Evolutionary conservation across 2,113 vertebrate genomes (phyloP).

Genomic region (Cairina moschata): DNA sequence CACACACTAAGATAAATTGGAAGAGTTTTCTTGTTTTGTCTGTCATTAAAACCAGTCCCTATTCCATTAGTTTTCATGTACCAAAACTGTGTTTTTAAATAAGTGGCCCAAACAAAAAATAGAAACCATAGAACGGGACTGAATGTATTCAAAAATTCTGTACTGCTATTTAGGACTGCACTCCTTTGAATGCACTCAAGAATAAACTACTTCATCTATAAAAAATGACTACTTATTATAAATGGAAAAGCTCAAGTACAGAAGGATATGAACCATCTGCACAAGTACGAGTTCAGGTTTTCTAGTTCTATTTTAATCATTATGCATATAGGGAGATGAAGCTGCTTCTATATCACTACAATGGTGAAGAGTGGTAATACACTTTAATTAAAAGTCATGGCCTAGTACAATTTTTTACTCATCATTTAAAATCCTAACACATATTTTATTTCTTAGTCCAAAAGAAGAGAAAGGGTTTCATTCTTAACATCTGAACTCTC

Average conservation of each 20-base stretch:
- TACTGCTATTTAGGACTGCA: background rate
- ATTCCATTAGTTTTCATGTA: background rate
- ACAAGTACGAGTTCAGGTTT: fast-evolving
- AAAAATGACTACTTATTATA: background rate
- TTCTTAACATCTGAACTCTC: background rate
- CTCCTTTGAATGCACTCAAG: background rate
- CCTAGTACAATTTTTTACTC: background rate
- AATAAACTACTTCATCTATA: background rate
- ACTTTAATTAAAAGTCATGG: background rate
- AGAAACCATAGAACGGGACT: background rate
- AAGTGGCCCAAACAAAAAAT: background rate
- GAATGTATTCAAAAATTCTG: background rate
- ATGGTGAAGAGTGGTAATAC: background rate
- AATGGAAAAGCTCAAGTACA: background rate
- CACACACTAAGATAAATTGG: background rate
- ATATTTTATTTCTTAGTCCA: background rate
- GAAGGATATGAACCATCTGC: background rate
- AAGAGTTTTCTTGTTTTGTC: background rate
- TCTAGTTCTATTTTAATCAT: background rate
- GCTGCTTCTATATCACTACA: background rate
- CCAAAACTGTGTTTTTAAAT: background rate
- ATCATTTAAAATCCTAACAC: background rate
- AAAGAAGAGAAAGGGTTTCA: fast-evolving
- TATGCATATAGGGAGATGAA: background rate
- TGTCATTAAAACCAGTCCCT: background rate